These are phyloP conservation scores for Sapajus apella DNA, from an alignment of 2,113 vertebrate genomes.

Conservation along the genomic window DNA sequence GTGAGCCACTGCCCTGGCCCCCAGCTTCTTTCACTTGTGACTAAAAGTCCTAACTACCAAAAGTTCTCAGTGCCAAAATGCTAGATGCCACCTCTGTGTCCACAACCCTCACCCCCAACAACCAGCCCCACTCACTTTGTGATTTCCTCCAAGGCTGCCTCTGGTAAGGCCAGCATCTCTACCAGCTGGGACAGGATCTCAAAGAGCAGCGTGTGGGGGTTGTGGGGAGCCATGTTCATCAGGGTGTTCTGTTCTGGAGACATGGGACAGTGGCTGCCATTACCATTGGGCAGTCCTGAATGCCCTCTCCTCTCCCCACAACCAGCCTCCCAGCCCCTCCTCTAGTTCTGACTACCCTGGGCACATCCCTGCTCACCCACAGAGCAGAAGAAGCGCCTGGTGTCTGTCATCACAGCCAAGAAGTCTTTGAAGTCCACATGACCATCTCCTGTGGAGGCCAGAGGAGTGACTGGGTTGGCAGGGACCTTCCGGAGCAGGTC, in stretches of 20 bases:
- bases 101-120: background rate
- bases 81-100: background rate
- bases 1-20: too few species aligned
- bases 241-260: slow-evolving; percentile 67
- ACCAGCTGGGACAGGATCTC: slow-evolving; percentile 78
- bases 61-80: background rate
- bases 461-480: background rate
- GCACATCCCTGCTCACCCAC: slow-evolving; percentile 63
- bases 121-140: slow-evolving; percentile 65
- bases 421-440: slow-evolving; percentile 73
- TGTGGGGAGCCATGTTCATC: background rate
- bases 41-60: background rate
- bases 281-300: background rate
- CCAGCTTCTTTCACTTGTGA: background rate
- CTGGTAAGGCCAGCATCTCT: slow-evolving; percentile 74
- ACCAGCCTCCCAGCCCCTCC: background rate
- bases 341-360: background rate
- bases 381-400: slow-evolving; percentile 68
- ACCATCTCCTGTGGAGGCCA: slow-evolving; percentile 69
- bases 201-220: slow-evolving; percentile 76
- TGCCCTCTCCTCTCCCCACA: background rate
- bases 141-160: slow-evolving; percentile 73
- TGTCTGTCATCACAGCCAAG: slow-evolving; percentile 75
- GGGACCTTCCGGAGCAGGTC: background rate
- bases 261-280: background rate